These are phyloP conservation scores for Rapana venosa DNA, from an alignment of 2,888 invertebrate species.

Conservation along the genomic window DNA sequence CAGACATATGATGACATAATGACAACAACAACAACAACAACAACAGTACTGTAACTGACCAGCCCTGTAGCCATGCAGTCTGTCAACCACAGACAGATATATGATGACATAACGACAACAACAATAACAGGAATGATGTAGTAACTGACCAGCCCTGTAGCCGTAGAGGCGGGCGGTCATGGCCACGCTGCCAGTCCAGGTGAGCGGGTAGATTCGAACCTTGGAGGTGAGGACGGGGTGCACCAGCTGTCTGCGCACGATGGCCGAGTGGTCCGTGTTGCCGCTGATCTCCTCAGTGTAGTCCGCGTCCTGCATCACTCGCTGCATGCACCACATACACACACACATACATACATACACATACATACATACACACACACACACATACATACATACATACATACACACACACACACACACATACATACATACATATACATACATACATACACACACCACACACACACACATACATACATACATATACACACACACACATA, in stretches of 20 bases:
- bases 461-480: background rate
- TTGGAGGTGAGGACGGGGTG: slow-evolving; percentile 55
- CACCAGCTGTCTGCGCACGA: slow-evolving; percentile 50
- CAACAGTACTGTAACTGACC: no score
- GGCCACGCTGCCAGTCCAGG: slow-evolving; percentile 45
- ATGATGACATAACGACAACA: no score
- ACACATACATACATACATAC: background rate
- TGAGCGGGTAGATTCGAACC: slow-evolving; percentile 54
- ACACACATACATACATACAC: background rate
- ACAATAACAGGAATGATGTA: no score
- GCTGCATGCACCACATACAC: background rate
- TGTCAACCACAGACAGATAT: no score
- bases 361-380: background rate
- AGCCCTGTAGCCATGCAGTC: no score
- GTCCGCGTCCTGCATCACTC: slow-evolving; percentile 36
- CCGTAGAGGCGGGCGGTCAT: slow-evolving; percentile 56
- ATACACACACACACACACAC: background rate
- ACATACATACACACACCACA: background rate
- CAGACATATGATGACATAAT: no score
- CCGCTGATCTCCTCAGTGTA: slow-evolving; percentile 51
- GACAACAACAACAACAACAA: no score
- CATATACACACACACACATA: background rate
- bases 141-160: slow-evolving; percentile 54
- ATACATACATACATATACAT: background rate
- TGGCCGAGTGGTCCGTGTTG: slow-evolving; percentile 50